phyloP scores from a whole-genome alignment of 2,113 vertebrate species.

The Muntiacus muntjak region DNA sequence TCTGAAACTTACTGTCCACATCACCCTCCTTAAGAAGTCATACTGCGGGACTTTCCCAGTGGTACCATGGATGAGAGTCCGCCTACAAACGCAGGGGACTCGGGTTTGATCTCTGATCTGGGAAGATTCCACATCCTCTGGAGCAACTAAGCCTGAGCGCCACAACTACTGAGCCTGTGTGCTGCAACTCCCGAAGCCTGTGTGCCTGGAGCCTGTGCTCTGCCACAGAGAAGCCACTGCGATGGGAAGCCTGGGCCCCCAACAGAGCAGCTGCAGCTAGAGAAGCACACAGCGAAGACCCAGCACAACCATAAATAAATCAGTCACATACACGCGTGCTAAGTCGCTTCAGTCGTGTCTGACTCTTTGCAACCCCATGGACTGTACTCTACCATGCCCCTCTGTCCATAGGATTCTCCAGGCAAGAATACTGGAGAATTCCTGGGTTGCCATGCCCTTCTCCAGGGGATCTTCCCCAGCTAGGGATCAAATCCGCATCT shows the following conservation, averaged over 20 bases:
- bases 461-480: neutral
- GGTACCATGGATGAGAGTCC: neutral
- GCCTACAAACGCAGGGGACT: neutral
- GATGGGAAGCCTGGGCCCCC: neutral
- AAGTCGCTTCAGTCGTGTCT: neutral
- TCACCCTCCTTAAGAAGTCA: neutral
- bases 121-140: neutral
- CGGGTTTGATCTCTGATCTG: neutral
- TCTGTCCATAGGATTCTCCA: neutral
- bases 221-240: accelerated
- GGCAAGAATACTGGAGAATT: neutral
- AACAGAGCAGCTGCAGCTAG: neutral
- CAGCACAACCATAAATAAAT: neutral
- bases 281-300: neutral
- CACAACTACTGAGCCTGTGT: neutral
- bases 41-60: neutral
- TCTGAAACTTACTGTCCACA: accelerated
- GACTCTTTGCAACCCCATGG: neutral
- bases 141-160: neutral
- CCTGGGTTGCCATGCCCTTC: neutral
- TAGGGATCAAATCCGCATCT: neutral
- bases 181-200: too few species aligned
- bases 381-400: neutral
- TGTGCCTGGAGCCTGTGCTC: neutral
- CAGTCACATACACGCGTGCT: accelerated